Percentiles rank a stretch among this genome's conserved stretches.
These are phyloP conservation scores for Lutraria lutraria DNA, from an alignment of 2,888 invertebrate species.

Conservation along the genomic window DNA sequence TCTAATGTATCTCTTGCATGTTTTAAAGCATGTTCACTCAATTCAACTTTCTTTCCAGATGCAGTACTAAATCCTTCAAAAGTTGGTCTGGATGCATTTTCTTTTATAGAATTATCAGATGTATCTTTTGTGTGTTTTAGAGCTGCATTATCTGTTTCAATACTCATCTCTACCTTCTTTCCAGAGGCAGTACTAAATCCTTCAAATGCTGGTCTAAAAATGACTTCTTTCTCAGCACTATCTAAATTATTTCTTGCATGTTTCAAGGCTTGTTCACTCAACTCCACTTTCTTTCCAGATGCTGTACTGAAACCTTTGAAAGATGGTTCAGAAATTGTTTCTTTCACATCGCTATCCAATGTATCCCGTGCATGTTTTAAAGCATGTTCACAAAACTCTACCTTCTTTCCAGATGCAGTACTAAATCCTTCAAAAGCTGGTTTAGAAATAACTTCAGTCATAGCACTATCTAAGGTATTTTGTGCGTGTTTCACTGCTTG, in stretches of 20 bases:
- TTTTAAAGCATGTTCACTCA: slow-evolving; percentile 29
- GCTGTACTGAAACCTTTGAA: slow-evolving; percentile 70
- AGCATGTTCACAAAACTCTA: slow-evolving; percentile 51
- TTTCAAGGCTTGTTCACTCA: slow-evolving; percentile 56
- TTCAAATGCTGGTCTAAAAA: background rate
- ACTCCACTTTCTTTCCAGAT: slow-evolving; percentile 62
- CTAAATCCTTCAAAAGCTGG: slow-evolving; percentile 5
- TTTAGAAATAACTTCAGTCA: background rate
- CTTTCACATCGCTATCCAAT: background rate
- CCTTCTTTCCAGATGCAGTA: slow-evolving; percentile 58
- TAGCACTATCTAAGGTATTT: background rate
- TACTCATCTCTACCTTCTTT: slow-evolving; percentile 40
- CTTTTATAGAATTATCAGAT: background rate
- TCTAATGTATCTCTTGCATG: background rate
- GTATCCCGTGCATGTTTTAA: slow-evolving; percentile 40
- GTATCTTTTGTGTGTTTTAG: slow-evolving; percentile 40
- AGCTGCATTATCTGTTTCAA: slow-evolving; percentile 40
- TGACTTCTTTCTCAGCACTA: background rate
- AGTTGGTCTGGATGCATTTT: background rate
- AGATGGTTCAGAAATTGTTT: background rate
- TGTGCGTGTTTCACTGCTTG: slow-evolving; percentile 51
- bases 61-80: slow-evolving; percentile 37
- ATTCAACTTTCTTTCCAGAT: slow-evolving; percentile 54
- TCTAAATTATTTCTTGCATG: slow-evolving; percentile 48
- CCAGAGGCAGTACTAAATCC: slow-evolving; percentile 43